Percentiles rank a stretch among this genome's conserved stretches.
phyloP scores from a whole-genome alignment of 2,888 invertebrate species.

The Electrophaes corylata region DNA sequence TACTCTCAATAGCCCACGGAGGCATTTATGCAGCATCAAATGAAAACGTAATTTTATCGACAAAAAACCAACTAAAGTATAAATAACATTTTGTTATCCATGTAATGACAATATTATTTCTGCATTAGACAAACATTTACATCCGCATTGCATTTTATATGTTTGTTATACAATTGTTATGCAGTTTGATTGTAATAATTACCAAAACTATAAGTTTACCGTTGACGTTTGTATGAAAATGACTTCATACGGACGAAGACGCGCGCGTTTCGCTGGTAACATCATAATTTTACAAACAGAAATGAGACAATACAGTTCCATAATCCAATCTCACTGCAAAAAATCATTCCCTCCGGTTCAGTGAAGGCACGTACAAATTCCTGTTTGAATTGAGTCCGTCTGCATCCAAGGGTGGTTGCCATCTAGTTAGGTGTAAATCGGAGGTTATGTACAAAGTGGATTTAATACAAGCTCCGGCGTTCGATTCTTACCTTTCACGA shows the following conservation, averaged over 20 bases:
- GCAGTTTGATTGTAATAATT: neutral
- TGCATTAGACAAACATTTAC: slow-evolving; percentile 61
- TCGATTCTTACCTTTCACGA: neutral
- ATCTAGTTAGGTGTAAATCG: slow-evolving; percentile 68
- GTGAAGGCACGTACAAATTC: slow-evolving; percentile 50
- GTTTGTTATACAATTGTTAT: slow-evolving; percentile 20
- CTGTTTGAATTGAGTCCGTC: slow-evolving; percentile 59
- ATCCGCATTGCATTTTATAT: slow-evolving; percentile 49
- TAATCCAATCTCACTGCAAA: slow-evolving; percentile 35
- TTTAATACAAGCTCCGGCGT: slow-evolving; percentile 13
- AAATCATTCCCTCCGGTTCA: slow-evolving; percentile 28
- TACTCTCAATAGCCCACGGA: slow-evolving; percentile 66
- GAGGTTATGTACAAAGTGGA: slow-evolving; percentile 63
- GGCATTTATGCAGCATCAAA: slow-evolving; percentile 69
- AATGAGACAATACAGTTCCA: slow-evolving; percentile 27
- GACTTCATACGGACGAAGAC: too few species aligned
- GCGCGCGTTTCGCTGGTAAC: too few species aligned
- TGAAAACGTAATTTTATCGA: slow-evolving; percentile 73
- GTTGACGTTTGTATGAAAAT: too few species aligned
- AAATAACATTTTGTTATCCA: slow-evolving; percentile 62
- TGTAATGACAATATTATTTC: slow-evolving; percentile 65
- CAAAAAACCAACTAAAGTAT: slow-evolving; percentile 58
- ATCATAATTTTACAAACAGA: slow-evolving; percentile 5
- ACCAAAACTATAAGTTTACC: too few species aligned
- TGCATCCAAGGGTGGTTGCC: slow-evolving; percentile 55